A percentile compares a stretch with the other conserved stretches of the same genome.
These are phyloP conservation scores for Muraenolepis orangiensis DNA, from an alignment of 2,797 vertebrate species.

Conservation along the genomic window DNA sequence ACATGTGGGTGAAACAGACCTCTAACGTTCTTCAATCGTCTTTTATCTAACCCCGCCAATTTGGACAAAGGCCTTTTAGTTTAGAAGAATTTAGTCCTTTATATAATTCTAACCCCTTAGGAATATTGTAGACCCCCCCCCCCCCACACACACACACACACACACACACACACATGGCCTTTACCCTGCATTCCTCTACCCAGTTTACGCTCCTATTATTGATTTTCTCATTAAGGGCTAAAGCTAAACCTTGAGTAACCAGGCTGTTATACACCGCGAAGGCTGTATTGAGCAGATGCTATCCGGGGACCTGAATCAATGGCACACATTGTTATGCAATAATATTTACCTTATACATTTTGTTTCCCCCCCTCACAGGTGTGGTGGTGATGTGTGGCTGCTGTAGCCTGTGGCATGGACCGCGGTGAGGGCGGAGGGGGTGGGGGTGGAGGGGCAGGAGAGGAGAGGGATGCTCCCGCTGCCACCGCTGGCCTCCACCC, in stretches of 20 bases:
- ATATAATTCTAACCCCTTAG: conserved; percentile 86
- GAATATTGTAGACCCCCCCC: conserved; percentile 90
- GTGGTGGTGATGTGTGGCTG: conserved; percentile 66
- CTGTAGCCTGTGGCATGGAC: conserved; percentile 73
- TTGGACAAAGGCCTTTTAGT: conserved; percentile 68
- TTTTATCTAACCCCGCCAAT: conserved; percentile 66
- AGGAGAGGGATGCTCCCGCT: conserved; percentile 62
- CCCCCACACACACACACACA: no score
- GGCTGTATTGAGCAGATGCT: conserved; percentile 68
- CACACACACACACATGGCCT: no score
- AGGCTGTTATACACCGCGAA: conserved; percentile 63
- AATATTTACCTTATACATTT: conserved; percentile 63
- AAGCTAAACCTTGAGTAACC: conserved; percentile 76
- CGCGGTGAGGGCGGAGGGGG: conserved; percentile 75
- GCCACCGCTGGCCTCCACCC: conserved; percentile 55
- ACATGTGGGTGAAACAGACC: conserved; percentile 33
- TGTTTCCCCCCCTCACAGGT: conserved; percentile 59
- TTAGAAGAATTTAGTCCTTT: conserved; percentile 65
- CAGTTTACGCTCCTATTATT: conserved; percentile 97
- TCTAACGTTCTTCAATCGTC: conserved; percentile 50
- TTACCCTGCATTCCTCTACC: conserved; percentile 95
- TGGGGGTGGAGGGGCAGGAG: conserved; percentile 74
- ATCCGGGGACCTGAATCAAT: conserved; percentile 69
- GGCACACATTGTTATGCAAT: conserved; percentile 64
- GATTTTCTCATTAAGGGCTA: conserved; percentile 99